Evolutionary conservation across 1,140 invertebrate species (phyloP).

Genomic region (Kradibia gibbosae): DNA sequence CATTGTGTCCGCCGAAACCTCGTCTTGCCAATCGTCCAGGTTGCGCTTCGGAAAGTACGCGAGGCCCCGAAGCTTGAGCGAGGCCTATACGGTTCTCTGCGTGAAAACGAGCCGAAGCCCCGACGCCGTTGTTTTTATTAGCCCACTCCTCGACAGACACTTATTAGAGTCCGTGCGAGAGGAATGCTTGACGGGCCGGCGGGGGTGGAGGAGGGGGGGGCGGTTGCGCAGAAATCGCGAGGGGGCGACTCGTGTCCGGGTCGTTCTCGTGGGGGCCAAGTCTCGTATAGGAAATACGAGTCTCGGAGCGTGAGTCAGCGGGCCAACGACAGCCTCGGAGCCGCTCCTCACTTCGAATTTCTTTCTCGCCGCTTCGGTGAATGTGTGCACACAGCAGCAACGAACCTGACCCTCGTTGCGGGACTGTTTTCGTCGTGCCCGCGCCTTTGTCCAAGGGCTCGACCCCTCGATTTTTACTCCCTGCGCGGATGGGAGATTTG

Average conservation of each 20-base stretch:
- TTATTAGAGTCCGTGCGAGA: neutral
- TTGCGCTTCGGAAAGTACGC: neutral
- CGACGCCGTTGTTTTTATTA: neutral
- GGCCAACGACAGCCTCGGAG: neutral
- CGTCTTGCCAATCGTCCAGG: neutral
- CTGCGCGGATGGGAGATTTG: no score
- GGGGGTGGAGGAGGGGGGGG: neutral
- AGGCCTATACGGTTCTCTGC: neutral
- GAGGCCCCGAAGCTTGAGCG: neutral
- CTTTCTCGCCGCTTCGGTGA: neutral
- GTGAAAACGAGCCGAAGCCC: neutral
- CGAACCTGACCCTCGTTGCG: neutral
- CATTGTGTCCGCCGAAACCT: neutral
- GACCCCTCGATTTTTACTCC: neutral
- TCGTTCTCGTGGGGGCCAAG: neutral
- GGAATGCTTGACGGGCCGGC: neutral
- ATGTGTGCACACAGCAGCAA: neutral
- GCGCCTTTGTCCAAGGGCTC: neutral
- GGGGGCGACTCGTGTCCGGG: neutral
- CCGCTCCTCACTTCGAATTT: neutral
- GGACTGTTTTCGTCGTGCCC: constrained; percentile 4
- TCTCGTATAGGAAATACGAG: constrained; percentile 9
- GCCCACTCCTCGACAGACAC: neutral
- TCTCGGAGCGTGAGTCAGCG: constrained; percentile 31
- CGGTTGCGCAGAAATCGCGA: neutral